A percentile compares a stretch with the other conserved stretches of the same genome.
These are phyloP conservation scores for Catocala nupta DNA, from an alignment of 2,888 invertebrate species.

Conservation along the genomic window DNA sequence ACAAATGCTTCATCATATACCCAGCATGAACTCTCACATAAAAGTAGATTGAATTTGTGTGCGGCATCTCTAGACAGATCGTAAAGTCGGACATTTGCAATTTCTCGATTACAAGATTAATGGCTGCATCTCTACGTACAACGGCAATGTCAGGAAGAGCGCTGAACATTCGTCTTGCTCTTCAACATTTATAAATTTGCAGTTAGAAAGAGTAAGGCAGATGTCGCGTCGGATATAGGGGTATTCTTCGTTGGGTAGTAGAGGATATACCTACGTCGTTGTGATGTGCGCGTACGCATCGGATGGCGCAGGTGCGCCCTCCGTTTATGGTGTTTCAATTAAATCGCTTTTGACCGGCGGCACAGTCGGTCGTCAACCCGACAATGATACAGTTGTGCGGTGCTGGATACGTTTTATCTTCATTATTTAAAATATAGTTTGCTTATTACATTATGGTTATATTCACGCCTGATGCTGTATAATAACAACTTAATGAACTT, in stretches of 20 bases:
- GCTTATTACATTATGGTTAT: no score
- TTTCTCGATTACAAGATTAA: constrained; percentile 58
- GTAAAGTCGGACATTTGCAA: constrained; percentile 44
- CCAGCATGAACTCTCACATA: constrained; percentile 17
- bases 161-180: background rate
- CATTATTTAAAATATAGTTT: background rate
- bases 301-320: constrained; percentile 65
- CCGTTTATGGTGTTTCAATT: constrained; percentile 81
- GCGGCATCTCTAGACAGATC: constrained; percentile 33
- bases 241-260: constrained; percentile 30
- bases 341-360: constrained; percentile 79
- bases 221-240: background rate
- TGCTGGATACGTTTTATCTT: constrained; percentile 6
- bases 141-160: constrained; percentile 30
- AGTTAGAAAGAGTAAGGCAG: constrained; percentile 4
- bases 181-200: background rate
- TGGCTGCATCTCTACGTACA: constrained; percentile 34
- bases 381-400: constrained; percentile 13
- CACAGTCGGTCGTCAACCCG: constrained; percentile 55
- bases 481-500: no score
- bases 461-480: no score
- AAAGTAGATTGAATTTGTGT: constrained; percentile 41
- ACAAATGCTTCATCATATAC: constrained; percentile 4
- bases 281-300: constrained; percentile 49
- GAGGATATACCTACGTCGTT: constrained; percentile 34